Evolutionary conservation across 2,113 vertebrate genomes (phyloP).

Genomic region (Genyomyrus donnyi): DNA sequence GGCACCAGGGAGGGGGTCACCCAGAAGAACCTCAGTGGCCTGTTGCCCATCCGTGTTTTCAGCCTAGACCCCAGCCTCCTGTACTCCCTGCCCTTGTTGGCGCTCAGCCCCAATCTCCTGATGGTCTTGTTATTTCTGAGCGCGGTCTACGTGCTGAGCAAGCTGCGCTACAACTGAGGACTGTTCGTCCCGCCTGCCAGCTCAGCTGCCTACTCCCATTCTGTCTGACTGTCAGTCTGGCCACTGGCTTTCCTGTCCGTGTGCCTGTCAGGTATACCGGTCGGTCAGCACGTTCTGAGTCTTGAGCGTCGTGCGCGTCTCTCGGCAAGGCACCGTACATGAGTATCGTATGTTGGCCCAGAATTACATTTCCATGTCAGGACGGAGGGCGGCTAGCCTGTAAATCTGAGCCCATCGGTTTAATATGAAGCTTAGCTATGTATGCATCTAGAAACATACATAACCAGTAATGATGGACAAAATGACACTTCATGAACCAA

Average conservation of each 20-base stretch:
- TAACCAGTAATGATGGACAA: background rate
- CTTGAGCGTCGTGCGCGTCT: background rate
- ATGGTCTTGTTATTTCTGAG: conserved; percentile 97
- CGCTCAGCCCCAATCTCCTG: conserved; percentile 95
- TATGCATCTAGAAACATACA: background rate
- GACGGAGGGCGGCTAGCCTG: background rate
- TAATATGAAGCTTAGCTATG: background rate
- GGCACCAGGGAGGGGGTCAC: conserved; percentile 96
- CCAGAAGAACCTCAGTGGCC: conserved; percentile 98
- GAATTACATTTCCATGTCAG: background rate
- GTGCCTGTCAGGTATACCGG: background rate
- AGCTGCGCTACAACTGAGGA: conserved; percentile 89
- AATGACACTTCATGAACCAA: background rate
- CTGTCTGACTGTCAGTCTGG: background rate
- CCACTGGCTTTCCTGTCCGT: background rate
- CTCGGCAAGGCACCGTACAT: background rate
- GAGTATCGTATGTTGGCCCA: background rate
- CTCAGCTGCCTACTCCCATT: background rate
- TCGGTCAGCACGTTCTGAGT: background rate
- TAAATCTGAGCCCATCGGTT: background rate
- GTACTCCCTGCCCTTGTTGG: conserved; percentile 93
- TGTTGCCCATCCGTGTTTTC: conserved; percentile 93
- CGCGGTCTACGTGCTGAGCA: conserved; percentile 86
- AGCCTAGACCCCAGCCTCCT: conserved; percentile 93
- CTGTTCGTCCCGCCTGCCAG: background rate